A percentile compares a stretch with the other conserved stretches of the same genome.
These are phyloP conservation scores for Willowsia nigromaculata DNA, from an alignment of 2,888 invertebrate species.

Conservation along the genomic window DNA sequence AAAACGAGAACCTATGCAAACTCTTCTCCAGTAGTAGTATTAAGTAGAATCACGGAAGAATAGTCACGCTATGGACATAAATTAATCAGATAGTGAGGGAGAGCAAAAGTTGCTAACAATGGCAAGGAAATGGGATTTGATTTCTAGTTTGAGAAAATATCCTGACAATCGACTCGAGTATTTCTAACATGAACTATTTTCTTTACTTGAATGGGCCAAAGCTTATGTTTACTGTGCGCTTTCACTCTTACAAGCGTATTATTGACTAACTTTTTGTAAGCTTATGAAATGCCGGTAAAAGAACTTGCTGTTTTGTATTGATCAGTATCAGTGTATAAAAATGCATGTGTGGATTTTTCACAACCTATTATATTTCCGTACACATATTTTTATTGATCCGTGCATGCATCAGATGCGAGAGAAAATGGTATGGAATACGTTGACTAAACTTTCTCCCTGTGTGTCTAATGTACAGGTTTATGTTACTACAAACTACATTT, in stretches of 20 bases:
- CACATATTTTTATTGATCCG: neutral
- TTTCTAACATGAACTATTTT: conserved; percentile 7
- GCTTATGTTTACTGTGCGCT: neutral
- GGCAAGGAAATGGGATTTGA: conserved; percentile 62
- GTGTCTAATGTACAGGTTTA: neutral
- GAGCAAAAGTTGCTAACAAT: conserved; percentile 57
- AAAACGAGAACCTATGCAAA: neutral
- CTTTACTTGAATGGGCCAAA: neutral
- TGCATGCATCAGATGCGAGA: neutral
- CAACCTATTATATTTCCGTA: neutral
- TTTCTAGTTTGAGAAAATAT: conserved; percentile 9
- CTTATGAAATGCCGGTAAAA: no score
- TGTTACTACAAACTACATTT: neutral
- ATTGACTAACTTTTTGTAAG: neutral
- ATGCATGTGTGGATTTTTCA: neutral
- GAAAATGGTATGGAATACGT: neutral
- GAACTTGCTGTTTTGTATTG: no score
- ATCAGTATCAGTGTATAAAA: neutral
- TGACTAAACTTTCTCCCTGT: neutral
- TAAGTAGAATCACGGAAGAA: conserved; percentile 23
- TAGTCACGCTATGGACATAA: conserved; percentile 67
- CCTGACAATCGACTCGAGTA: neutral
- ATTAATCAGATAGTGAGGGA: conserved; percentile 56
- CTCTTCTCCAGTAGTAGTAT: neutral
- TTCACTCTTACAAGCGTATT: neutral